A percentile compares a stretch with the other conserved stretches of the same genome.
Evolutionary conservation across 2,888 invertebrate genomes (phyloP).

Genomic region (Morpho deidamia): DNA sequence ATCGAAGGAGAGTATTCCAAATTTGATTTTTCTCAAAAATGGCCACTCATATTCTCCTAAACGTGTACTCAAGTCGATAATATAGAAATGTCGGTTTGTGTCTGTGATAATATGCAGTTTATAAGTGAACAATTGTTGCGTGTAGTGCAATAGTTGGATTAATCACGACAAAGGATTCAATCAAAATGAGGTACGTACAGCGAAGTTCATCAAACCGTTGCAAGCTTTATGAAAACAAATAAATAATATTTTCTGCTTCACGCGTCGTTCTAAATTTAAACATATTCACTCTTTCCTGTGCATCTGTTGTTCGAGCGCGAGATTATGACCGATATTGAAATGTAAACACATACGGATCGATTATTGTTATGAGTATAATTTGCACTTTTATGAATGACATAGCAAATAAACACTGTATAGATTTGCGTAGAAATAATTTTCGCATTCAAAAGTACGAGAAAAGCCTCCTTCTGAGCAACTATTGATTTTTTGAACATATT

Average conservation of each 20-base stretch:
- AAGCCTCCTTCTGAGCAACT: constrained; percentile 22
- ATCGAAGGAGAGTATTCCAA: constrained; percentile 62
- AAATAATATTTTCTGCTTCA: constrained; percentile 56
- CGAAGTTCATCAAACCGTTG: constrained; percentile 64
- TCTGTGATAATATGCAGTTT: constrained; percentile 69
- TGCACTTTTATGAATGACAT: constrained; percentile 64
- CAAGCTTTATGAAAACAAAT: constrained; percentile 63
- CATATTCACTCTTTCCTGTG: constrained; percentile 47
- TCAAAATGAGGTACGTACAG: constrained; percentile 73
- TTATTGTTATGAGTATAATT: constrained; percentile 60
- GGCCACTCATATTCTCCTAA: constrained; percentile 61
- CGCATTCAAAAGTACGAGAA: constrained; percentile 21
- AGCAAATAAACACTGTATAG: constrained; percentile 38
- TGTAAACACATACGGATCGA: constrained; percentile 72
- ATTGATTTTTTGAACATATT: constrained; percentile 40
- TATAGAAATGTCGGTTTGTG: constrained; percentile 57
- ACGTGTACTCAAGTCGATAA: constrained; percentile 55
- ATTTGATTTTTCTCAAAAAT: constrained; percentile 68
- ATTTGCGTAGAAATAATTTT: constrained; percentile 27
- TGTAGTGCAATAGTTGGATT: constrained; percentile 74
- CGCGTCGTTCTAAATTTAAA: constrained; percentile 61
- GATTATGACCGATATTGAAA: constrained; percentile 44
- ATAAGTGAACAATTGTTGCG: constrained; percentile 73
- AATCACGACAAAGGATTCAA: constrained; percentile 68
- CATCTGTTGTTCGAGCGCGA: constrained; percentile 43